Base-by-base conservation (phyloP, 2,888 invertebrate genomes). In the Lasioglossum morio region DNA sequence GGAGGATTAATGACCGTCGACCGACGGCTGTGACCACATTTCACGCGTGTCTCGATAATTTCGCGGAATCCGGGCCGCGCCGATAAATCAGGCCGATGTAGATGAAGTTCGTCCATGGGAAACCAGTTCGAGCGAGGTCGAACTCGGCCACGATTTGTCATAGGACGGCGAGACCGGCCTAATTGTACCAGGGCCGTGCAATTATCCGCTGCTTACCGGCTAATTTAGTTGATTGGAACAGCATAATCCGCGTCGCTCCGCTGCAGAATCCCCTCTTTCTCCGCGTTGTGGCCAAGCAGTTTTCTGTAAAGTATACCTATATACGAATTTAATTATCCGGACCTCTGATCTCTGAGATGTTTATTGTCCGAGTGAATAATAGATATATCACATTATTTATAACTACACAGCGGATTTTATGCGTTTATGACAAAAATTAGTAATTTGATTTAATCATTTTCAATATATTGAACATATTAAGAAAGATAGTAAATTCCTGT, bases 81-180 rank as follows among this genome's bases (percentile, higher is more conserved):
- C 27, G 89, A 92, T 93, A 93, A 93, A 93, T 93, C 92, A 92
- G 84, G 63, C 82, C 87, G 91, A 91, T 89, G 83, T 90, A 90
- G 88, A 92, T 88, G 89, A 86, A 87, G 82, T 85, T 73, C 69
- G 84, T 82, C 78, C 90, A 89, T 92, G 92, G 92, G 48, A 93
- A 87, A 85, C 85, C 82, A 46, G 85, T 79, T 80, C 72, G 72
- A 66, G 48, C 78, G 43, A 80, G 87, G 84, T 79, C 77, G 81
- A 85, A 82, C 69, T 77, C 72, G 40, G 74, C 53, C 84, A 86
- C 89, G 92, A 94, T 94, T 93, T 93, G 93, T 94, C 94, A 92
- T 92, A 92, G 89, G 86, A 82, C 70, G 79, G 80, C 80, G 30
- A 63, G 66, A 43, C 10, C 69, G 30, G 60, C 87, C 87, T 92